These are phyloP conservation scores for Drosophila borborema DNA, from an alignment of 2,888 invertebrate species.

Conservation along the genomic window DNA sequence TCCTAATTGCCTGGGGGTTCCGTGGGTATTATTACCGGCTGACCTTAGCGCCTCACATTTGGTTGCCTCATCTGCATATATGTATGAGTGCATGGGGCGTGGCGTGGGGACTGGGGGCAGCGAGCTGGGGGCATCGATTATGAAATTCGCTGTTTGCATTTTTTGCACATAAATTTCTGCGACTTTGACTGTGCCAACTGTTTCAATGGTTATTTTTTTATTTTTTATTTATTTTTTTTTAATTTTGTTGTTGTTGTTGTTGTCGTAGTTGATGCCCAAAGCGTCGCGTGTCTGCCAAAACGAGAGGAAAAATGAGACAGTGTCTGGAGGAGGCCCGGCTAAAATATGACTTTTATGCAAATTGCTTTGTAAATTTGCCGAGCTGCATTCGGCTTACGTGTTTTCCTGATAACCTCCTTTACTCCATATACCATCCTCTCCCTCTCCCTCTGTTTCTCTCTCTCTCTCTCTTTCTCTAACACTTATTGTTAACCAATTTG, in stretches of 20 bases:
- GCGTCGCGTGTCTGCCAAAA: conserved; percentile 43
- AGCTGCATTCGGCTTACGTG: conserved; percentile 32
- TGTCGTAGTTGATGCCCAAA: conserved; percentile 30
- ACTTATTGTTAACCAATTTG: conserved; percentile 78
- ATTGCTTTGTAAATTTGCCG: conserved; percentile 73
- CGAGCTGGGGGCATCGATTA: conserved; percentile 55
- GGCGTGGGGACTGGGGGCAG: background rate
- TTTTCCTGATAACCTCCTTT: conserved; percentile 37
- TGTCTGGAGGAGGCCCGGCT: conserved; percentile 59
- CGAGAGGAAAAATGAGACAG: conserved; percentile 45
- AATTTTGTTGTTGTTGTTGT: conserved; percentile 1
- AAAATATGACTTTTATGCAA: conserved; percentile 80
- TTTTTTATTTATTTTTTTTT: conserved; percentile 2
- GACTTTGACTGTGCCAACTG: conserved; percentile 56
- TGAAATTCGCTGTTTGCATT: conserved; percentile 65
- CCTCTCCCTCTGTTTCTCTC: too few species aligned
- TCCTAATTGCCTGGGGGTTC: conserved; percentile 58
- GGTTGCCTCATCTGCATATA: conserved; percentile 74
- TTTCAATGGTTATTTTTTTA: conserved; percentile 23
- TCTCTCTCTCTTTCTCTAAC: background rate
- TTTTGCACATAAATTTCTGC: conserved; percentile 71
- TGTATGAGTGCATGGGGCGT: conserved; percentile 5
- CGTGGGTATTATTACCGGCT: conserved; percentile 69
- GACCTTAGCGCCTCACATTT: conserved; percentile 59
- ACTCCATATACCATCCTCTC: background rate